phyloP scores from a whole-genome alignment of 2,797 vertebrate species.

The Spinus olivaceus region DNA sequence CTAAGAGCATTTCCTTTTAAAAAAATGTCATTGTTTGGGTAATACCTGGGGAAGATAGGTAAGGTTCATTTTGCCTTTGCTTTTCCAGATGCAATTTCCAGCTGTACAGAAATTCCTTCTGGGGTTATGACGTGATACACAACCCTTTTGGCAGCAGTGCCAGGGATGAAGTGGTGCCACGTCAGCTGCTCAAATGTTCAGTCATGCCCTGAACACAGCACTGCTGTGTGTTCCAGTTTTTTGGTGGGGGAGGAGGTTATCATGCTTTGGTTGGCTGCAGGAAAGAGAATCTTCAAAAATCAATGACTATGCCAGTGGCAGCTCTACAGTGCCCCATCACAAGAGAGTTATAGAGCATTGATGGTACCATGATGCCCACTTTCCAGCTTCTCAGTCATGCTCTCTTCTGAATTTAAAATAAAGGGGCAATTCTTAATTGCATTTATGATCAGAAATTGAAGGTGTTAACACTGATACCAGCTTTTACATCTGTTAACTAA shows the following conservation, averaged over 20 bases:
- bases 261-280: neutral
- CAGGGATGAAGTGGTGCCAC: neutral
- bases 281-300: neutral
- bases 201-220: neutral
- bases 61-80: neutral
- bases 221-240: neutral
- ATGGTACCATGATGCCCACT: neutral
- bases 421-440: neutral
- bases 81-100: neutral
- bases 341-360: neutral
- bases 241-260: neutral
- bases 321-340: neutral
- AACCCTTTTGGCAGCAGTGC: neutral
- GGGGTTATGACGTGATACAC: neutral
- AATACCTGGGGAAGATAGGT: neutral
- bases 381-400: neutral
- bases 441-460: neutral
- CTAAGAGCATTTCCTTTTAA: neutral
- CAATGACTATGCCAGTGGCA: neutral
- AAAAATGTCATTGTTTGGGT: neutral
- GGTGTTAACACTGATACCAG: neutral
- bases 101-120: neutral
- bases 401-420: neutral
- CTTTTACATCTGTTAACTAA: neutral
- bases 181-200: neutral